Evolutionary conservation across 92 coral and sea anemone genomes (phyloP), one percentile per base, ranked within the genome.

Genomic region (Micromussa lordhowensis): DNA sequence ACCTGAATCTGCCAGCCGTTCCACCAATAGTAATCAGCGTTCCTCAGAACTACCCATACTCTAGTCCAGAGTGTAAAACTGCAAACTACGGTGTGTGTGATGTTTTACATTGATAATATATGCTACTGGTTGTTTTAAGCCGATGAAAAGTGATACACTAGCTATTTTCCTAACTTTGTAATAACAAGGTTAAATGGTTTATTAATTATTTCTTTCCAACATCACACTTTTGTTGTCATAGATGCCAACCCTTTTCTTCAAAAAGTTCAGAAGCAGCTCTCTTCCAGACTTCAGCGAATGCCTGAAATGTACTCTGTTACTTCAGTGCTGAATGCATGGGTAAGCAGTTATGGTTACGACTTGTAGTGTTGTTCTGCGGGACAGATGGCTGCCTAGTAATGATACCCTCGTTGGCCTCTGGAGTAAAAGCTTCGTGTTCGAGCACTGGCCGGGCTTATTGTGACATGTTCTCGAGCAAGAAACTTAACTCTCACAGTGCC

Each of bases 291-390:
- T 57, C 86, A 92, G 79, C 94, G 95, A 79, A 94, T 97, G 94
- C 98, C 98, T 9, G 94, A 94, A 35, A 92, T 88, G 94, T 97
- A 96, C 80, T 93, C 99, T 11, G 96, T 97, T 13, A 97, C 98
- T 15, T 90, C 99, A 7, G 89, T 97, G 38, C 87, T 97, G 48
- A 89, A 93, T 77, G 98, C 98, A 26, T 97, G 98, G 99, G 99
- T 97, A 79, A 82, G n/a, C n/a, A n/a, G 96, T 86, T 31, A 16
- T 35, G 49, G n/a, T 18, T 63, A 22, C 22, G 12, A 35, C 24
- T 30, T 0, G 14, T 68, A 16, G 48, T 71, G 44, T 4, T 32
- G 8, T 22, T 17, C 13, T 32, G 76, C 1, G 44, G 44, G 4
- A 16, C 59, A 13, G 12, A 14, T 59, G 66, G n/a, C 21, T 59